A percentile compares a stretch with the other conserved stretches of the same genome.
Evolutionary conservation across 2,113 vertebrate species (phyloP).

Genomic region (Sminthopsis crassicaudata): DNA sequence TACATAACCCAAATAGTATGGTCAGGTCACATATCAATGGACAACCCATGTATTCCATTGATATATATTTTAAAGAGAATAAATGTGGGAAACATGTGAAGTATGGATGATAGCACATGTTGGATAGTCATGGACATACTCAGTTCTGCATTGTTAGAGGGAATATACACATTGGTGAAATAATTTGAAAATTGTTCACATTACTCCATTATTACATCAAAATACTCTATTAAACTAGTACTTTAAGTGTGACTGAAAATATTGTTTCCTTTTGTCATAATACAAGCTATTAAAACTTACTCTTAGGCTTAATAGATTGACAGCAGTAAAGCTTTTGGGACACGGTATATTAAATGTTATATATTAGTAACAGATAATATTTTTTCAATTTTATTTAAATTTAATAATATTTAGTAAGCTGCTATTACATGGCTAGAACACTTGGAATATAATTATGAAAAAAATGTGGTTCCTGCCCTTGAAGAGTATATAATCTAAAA

Average conservation of each 20-base stretch:
- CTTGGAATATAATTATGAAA: no score
- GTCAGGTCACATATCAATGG: not conserved
- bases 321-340: no score
- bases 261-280: not conserved
- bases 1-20: not conserved
- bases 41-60: not conserved
- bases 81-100: not conserved
- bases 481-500: not conserved
- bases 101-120: not conserved
- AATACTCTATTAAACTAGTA: not conserved
- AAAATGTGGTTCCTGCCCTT: not conserved
- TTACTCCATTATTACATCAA: not conserved
- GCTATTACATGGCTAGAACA: no score
- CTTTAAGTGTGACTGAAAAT: not conserved
- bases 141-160: not conserved
- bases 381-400: not conserved
- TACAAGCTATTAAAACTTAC: not conserved
- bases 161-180: not conserved
- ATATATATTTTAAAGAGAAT: not conserved
- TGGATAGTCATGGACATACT: not conserved
- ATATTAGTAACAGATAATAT: constrained; percentile 7
- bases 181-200: not conserved
- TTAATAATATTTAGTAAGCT: no score
- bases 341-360: not conserved
- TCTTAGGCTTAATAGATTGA: not conserved